phyloP scores from a whole-genome alignment of 2,113 vertebrate genomes.

The Ctenomys sociabilis region DNA sequence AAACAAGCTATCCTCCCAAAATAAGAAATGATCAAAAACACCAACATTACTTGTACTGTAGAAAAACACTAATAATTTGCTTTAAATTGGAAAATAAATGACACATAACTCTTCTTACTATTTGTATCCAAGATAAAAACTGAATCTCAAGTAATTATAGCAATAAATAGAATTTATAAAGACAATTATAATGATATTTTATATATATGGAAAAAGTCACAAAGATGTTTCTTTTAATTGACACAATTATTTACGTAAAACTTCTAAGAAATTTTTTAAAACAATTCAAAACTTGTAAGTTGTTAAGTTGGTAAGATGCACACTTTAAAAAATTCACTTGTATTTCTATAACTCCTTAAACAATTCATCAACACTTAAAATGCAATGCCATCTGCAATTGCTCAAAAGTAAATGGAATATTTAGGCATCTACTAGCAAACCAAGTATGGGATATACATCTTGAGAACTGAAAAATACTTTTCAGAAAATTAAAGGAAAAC shows the following conservation, averaged over 20 bases:
- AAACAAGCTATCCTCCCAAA: background rate
- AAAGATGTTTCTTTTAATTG: background rate
- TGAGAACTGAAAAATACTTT: background rate
- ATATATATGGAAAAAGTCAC: background rate
- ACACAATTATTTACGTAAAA: background rate
- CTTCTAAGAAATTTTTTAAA: background rate
- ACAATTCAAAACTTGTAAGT: background rate
- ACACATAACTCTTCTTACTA: background rate
- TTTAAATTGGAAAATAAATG: background rate
- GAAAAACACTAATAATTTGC: background rate
- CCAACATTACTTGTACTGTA: background rate
- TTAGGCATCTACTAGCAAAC: background rate
- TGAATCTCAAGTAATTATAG: background rate
- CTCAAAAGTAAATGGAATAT: background rate
- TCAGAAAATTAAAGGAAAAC: background rate
- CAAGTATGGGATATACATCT: background rate
- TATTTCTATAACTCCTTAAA: background rate
- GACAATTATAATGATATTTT: too few relatives aligned
- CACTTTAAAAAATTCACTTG: background rate
- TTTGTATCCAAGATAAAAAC: background rate
- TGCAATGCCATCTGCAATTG: background rate
- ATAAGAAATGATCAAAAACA: background rate
- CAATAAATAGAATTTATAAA: background rate
- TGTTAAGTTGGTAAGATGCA: background rate
- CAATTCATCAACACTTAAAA: background rate